phyloP scores from a whole-genome alignment of 2,113 vertebrate genomes.

The Salvator merianae region DNA sequence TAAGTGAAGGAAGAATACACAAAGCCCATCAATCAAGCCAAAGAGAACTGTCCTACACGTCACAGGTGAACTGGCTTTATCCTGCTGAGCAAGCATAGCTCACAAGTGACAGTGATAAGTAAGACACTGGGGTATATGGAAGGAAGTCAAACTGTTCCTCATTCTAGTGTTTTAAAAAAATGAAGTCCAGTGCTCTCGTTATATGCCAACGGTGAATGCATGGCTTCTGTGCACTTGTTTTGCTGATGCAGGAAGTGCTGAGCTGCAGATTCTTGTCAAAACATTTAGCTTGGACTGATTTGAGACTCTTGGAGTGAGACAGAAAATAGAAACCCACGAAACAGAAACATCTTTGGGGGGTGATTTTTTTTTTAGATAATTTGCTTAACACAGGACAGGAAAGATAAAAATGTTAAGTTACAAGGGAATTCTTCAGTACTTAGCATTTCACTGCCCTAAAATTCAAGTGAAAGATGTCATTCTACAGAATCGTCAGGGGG shows the following conservation, averaged over 20 bases:
- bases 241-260: background rate
- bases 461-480: background rate
- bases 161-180: conserved; percentile 22
- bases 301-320: no score
- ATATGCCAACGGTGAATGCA: background rate
- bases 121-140: background rate
- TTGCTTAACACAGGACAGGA: background rate
- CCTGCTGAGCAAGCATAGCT: conserved; percentile 36
- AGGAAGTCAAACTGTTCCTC: conserved; percentile 8
- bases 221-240: background rate
- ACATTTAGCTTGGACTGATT: background rate
- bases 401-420: background rate
- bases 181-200: conserved; percentile 22
- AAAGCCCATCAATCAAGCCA: conserved; percentile 33
- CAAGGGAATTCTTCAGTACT: background rate
- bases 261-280: background rate
- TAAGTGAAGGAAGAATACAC: conserved; percentile 39
- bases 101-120: conserved; percentile 32
- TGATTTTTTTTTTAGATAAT: background rate
- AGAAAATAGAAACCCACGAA: background rate
- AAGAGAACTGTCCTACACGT: fast-evolving
- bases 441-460: background rate
- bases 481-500: background rate
- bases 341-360: background rate
- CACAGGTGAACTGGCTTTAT: conserved; percentile 36